These are phyloP conservation scores for Marronus borbonicus DNA, from an alignment of 2,888 invertebrate genomes.

Conservation along the genomic window DNA sequence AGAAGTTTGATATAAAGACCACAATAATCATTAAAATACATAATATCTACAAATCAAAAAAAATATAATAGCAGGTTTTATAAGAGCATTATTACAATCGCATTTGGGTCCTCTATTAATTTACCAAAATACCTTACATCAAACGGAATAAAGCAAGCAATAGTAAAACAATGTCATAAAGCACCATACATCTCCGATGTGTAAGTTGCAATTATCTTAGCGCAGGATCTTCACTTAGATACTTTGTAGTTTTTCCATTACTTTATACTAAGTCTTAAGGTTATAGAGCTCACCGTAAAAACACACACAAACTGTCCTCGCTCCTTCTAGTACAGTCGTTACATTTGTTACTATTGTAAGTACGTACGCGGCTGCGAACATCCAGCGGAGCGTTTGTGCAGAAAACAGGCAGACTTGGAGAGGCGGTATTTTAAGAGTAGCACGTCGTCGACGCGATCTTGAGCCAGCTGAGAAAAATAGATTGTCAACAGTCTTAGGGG, in stretches of 20 bases:
- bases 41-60: too few species aligned
- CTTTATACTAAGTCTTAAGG: background rate
- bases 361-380: background rate
- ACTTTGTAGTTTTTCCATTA: background rate
- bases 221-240: background rate
- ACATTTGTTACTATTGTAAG: background rate
- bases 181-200: background rate
- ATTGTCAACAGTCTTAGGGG: background rate
- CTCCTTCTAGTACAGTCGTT: background rate
- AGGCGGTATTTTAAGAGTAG: constrained; percentile 10
- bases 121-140: too few species aligned
- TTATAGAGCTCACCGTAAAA: background rate
- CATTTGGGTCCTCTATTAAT: too few species aligned
- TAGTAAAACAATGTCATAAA: too few species aligned
- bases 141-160: too few species aligned
- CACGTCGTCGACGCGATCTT: background rate
- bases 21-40: too few species aligned
- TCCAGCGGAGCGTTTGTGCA: constrained; percentile 1
- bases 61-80: too few species aligned
- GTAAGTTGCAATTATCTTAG: background rate
- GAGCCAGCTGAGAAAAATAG: background rate
- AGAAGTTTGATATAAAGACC: too few species aligned
- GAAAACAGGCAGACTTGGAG: background rate
- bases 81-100: too few species aligned
- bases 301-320: background rate